These are phyloP conservation scores for Tricholaema leucomelas DNA, from an alignment of 2,113 vertebrate genomes.

Conservation along the genomic window DNA sequence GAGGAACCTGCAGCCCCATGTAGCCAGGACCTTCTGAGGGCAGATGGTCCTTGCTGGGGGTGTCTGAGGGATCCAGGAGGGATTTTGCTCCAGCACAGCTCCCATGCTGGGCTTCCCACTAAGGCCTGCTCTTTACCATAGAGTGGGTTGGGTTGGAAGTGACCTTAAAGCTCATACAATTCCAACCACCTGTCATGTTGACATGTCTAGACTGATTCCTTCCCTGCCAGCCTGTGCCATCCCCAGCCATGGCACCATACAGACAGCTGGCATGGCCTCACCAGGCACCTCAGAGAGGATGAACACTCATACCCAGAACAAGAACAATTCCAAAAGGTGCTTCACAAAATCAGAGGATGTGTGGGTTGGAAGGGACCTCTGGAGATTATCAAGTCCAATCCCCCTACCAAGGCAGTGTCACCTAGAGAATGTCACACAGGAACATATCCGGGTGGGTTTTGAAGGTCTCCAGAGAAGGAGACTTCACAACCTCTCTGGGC, in stretches of 20 bases:
- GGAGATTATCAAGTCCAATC: too few relatives aligned
- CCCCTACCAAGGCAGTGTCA: too few relatives aligned
- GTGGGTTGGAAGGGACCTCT: too few relatives aligned
- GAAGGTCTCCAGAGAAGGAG: too few relatives aligned
- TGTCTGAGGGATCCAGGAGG: neutral
- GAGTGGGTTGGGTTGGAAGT: too few relatives aligned
- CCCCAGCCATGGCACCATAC: neutral
- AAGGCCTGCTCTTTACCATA: fast-evolving
- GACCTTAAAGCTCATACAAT: too few relatives aligned
- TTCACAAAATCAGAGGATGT: neutral
- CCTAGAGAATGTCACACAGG: too few relatives aligned
- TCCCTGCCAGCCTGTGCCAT: neutral
- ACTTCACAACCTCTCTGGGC: neutral
- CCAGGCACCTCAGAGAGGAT: neutral
- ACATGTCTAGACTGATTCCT: too few relatives aligned
- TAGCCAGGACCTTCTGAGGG: conserved; percentile 19
- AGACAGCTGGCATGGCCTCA: neutral
- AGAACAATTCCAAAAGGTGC: neutral
- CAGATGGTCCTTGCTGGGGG: neutral
- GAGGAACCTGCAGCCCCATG: neutral
- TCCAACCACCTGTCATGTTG: too few relatives aligned
- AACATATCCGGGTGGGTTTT: too few relatives aligned
- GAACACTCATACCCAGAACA: neutral
- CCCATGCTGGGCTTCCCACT: fast-evolving
- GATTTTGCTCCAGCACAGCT: neutral